Percentiles rank a stretch among this genome's conserved stretches.
Evolutionary conservation across 2,888 invertebrate genomes (phyloP).

Genomic region (Scaptomyza tumidula): DNA sequence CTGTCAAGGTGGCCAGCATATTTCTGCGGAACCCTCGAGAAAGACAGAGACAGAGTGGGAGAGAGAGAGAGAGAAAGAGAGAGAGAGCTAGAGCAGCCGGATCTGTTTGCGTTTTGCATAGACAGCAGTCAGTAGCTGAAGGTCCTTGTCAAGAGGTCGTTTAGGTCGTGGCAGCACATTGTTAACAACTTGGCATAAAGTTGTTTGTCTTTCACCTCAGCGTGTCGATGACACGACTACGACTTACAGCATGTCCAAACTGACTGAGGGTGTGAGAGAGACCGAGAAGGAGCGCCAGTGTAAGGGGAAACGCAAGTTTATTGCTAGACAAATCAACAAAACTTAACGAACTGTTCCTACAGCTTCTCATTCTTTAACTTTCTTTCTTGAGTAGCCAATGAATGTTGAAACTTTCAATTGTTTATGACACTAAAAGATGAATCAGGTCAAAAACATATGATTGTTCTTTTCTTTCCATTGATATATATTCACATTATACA

Average conservation of each 20-base stretch:
- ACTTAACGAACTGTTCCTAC: slow-evolving; percentile 68
- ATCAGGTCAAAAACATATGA: neutral
- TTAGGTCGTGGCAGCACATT: slow-evolving; percentile 68
- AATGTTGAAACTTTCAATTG: slow-evolving; percentile 33
- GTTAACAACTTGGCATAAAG: slow-evolving; percentile 75
- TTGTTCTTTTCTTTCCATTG: neutral
- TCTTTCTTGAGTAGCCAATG: slow-evolving; percentile 42
- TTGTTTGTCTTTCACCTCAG: slow-evolving; percentile 75
- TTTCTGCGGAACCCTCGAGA: slow-evolving; percentile 35
- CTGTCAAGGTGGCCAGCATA: slow-evolving; percentile 62
- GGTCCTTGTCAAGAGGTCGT: slow-evolving; percentile 50
- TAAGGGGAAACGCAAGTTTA: slow-evolving; percentile 36
- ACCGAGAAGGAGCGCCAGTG: neutral
- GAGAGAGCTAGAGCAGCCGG: neutral
- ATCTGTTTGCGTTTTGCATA: slow-evolving; percentile 58
- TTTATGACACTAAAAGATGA: slow-evolving; percentile 11
- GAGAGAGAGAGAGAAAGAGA: neutral
- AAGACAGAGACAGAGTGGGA: neutral
- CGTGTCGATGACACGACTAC: slow-evolving; percentile 72
- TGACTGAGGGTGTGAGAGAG: neutral
- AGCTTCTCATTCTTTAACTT: slow-evolving; percentile 15
- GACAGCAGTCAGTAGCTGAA: slow-evolving; percentile 30
- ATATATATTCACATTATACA: neutral
- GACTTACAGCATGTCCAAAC: slow-evolving; percentile 22
- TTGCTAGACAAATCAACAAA: slow-evolving; percentile 65